A percentile compares a stretch with the other conserved stretches of the same genome.
Evolutionary conservation across 2,113 vertebrate genomes (phyloP).

Genomic region (Athene noctua): DNA sequence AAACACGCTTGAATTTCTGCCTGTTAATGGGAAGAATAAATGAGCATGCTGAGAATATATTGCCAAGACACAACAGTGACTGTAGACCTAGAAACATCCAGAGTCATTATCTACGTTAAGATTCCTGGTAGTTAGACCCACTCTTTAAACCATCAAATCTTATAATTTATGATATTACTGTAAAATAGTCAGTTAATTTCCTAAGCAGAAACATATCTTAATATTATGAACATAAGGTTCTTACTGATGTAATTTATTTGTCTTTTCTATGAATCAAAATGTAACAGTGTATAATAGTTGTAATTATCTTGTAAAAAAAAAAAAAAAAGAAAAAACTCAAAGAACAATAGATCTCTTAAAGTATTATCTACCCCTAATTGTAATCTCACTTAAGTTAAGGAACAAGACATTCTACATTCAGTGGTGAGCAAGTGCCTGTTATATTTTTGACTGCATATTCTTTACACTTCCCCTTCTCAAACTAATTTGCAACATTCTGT

Average conservation of each 20-base stretch:
- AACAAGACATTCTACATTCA: background rate
- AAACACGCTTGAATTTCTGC: background rate
- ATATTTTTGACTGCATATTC: background rate
- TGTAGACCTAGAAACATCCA: background rate
- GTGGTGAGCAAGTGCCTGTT: background rate
- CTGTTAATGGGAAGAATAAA: background rate
- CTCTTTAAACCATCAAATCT: slow-evolving; percentile 2
- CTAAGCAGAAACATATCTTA: slow-evolving; percentile 48
- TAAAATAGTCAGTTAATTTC: slow-evolving; percentile 24
- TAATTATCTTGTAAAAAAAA: slow-evolving; percentile 47
- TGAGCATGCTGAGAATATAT: background rate
- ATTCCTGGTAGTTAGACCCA: background rate
- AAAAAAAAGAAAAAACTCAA: background rate
- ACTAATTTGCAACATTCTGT: background rate
- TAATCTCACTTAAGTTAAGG: slow-evolving; percentile 15
- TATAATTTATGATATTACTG: background rate
- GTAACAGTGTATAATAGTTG: slow-evolving; percentile 39
- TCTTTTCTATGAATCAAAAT: slow-evolving; percentile 45
- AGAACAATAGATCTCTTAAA: slow-evolving; percentile 30
- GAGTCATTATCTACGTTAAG: background rate
- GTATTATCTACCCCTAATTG: background rate
- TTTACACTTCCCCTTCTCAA: background rate
- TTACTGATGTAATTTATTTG: slow-evolving; percentile 45
- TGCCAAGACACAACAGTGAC: background rate
- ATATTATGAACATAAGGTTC: slow-evolving; percentile 55